These are phyloP conservation scores for Idaea dimidiata DNA, from an alignment of 2,888 invertebrate species.

Conservation along the genomic window DNA sequence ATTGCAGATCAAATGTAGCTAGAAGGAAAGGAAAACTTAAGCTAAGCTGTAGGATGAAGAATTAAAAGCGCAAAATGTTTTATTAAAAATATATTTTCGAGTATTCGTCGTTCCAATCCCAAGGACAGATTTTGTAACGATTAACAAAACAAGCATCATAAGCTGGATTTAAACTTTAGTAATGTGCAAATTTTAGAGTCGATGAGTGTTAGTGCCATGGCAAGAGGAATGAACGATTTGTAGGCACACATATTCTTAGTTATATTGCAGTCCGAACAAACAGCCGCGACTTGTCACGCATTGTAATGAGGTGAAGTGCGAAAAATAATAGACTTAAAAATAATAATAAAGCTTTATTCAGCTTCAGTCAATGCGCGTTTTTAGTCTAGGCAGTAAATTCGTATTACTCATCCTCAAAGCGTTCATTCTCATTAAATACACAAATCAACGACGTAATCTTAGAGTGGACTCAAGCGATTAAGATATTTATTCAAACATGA, in stretches of 20 bases:
- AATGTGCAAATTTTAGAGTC: background rate
- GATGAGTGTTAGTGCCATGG: background rate
- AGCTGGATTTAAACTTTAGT: constrained; percentile 71
- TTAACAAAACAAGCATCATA: constrained; percentile 52
- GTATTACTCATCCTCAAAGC: background rate
- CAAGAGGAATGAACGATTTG: background rate
- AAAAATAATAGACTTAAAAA: background rate
- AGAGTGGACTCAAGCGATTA: constrained; percentile 42
- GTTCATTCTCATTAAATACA: constrained; percentile 18
- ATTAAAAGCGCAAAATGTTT: constrained; percentile 75
- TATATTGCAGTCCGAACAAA: background rate
- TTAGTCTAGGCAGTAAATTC: background rate
- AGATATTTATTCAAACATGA: constrained; percentile 18
- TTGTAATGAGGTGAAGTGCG: background rate
- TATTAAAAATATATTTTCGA: constrained; percentile 74
- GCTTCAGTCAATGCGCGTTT: background rate
- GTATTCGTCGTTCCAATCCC: constrained; percentile 65
- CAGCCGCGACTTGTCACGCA: background rate
- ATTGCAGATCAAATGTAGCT: constrained; percentile 24
- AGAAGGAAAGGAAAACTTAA: constrained; percentile 48
- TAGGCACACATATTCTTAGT: background rate
- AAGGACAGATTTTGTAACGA: constrained; percentile 70
- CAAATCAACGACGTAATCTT: constrained; percentile 49
- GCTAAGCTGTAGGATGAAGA: constrained; percentile 64
- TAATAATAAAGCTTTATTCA: background rate